Evolutionary conservation across 1,140 invertebrate species (phyloP).

Genomic region (Aphelenchoides fujianensis): DNA sequence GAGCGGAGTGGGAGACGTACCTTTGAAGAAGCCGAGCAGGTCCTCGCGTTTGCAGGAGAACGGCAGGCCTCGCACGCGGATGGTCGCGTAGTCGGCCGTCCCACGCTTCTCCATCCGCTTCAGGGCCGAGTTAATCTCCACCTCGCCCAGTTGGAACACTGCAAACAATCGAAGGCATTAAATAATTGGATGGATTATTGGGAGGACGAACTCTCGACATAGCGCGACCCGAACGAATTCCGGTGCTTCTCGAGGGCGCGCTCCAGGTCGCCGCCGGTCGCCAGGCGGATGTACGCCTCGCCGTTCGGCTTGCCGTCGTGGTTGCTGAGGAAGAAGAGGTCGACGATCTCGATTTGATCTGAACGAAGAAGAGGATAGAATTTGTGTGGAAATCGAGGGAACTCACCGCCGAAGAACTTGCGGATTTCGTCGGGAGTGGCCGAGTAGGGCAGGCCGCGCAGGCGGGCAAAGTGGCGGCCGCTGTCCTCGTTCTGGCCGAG

Average conservation of each 20-base stretch:
- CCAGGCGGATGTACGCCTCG: slow-evolving; percentile 83
- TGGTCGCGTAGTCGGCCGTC: slow-evolving; percentile 63
- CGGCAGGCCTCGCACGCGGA: slow-evolving; percentile 74
- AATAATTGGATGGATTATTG: neutral
- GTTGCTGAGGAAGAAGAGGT: slow-evolving; percentile 81
- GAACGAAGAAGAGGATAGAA: neutral
- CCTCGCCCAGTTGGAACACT: slow-evolving; percentile 77
- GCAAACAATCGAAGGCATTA: slow-evolving; percentile 56
- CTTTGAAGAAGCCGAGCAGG: slow-evolving; percentile 84
- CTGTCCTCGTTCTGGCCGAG: neutral
- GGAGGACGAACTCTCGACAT: slow-evolving; percentile 80
- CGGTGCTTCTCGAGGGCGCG: slow-evolving; percentile 78
- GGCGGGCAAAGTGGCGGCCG: slow-evolving; percentile 65
- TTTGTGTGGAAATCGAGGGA: slow-evolving; percentile 3
- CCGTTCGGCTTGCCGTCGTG: slow-evolving; percentile 83
- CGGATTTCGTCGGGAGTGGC: slow-evolving; percentile 80
- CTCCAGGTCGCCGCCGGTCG: slow-evolving; percentile 75
- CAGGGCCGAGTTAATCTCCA: slow-evolving; percentile 81
- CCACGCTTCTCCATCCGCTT: slow-evolving; percentile 69
- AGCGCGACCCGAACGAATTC: slow-evolving; percentile 84
- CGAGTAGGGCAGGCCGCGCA: slow-evolving; percentile 90
- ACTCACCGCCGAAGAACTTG: slow-evolving; percentile 71
- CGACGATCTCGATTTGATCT: slow-evolving; percentile 68
- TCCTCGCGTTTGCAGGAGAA: slow-evolving; percentile 89
- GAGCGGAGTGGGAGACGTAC: too few species aligned